These are phyloP conservation scores for Nymphalis io DNA, from an alignment of 1,140 invertebrate species.

Conservation along the genomic window DNA sequence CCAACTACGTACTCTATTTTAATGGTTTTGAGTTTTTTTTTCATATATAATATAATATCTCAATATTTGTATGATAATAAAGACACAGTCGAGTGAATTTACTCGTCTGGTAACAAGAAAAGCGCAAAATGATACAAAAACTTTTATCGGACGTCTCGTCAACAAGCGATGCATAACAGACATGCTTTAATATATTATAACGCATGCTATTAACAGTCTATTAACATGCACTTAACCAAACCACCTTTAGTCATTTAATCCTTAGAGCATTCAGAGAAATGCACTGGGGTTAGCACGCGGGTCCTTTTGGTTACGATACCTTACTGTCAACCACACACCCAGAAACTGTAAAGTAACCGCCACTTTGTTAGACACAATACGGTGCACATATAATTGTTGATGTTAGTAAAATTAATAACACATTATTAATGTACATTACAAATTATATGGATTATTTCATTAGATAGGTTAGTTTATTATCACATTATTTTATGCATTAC, in stretches of 20 bases:
- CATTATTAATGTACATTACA: neutral
- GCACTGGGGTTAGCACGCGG: conserved; percentile 96
- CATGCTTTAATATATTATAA: conserved; percentile 26
- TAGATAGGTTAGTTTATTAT: neutral
- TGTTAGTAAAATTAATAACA: conserved; percentile 3
- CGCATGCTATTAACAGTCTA: conserved; percentile 1
- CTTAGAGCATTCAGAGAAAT: conserved; percentile 90
- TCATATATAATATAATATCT: too few relatives aligned
- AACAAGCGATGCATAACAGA: neutral
- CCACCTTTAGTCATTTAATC: conserved; percentile 66
- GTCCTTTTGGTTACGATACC: conserved; percentile 98
- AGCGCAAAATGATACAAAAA: neutral
- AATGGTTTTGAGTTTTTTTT: too few relatives aligned
- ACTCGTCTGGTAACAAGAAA: neutral
- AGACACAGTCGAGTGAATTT: too few relatives aligned
- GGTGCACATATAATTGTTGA: conserved; percentile 13
- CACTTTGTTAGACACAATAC: conserved; percentile 60
- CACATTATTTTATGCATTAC: too few relatives aligned
- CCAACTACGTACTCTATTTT: too few relatives aligned
- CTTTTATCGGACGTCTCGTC: neutral
- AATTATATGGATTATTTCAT: neutral
- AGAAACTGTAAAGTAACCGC: conserved; percentile 90
- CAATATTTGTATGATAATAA: too few relatives aligned
- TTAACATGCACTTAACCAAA: conserved; percentile 53
- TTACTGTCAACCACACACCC: conserved; percentile 97